Base-by-base conservation (phyloP, 2,113 vertebrate species). In the Nestor notabilis region DNA sequence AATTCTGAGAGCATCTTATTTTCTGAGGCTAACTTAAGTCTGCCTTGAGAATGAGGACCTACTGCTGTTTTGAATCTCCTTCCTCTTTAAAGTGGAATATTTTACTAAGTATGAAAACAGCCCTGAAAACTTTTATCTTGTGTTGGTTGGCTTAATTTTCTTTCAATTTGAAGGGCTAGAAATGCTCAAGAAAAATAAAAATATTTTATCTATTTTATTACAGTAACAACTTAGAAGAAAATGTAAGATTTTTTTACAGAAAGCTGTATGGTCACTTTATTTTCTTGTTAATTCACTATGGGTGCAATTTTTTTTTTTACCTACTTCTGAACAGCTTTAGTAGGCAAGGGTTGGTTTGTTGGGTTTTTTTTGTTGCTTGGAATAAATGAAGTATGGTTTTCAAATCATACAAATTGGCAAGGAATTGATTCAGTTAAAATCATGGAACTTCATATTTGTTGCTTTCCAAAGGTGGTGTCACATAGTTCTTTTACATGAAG, bases 171-270 rank as follows among this genome's bases (percentile, higher is more conserved):
- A 82, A 72, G 28, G 29, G 24, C 6, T 68, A 29, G 17, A 63
- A 83, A 47, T 17, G 9, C 24, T 83, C 55, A 61, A 21, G 31
- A 71, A 58, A 80, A 88, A 7, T 1, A 13, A 18, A 44, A 74
- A 28, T 24, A 1, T 33, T 33, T n/a, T 18, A 4, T 52, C 2
- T 35, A 3, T 50, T 79, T 69, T 80, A 21, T 56, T 83, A 21
- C 4, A 21, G 16, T 83, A 49, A 41, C 14, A 76, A 17, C 4
- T 70, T 83, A 64, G 39, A 87, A 78, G 25, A 87, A 61, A 25
- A 31, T 25, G 1, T 13, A 33, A 9, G 4, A 0, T 3, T 76
- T 75, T 71, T 79, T 24, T 2, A 29, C 13, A 19, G 35, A 41
- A 46, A 49, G 13, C 8, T 77, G 2, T 46, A 12, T 25, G 44